Percentiles rank a stretch among this genome's conserved stretches.
Evolutionary conservation across 2,797 vertebrate species (phyloP).

Genomic region (Chelidonichthys spinosus): DNA sequence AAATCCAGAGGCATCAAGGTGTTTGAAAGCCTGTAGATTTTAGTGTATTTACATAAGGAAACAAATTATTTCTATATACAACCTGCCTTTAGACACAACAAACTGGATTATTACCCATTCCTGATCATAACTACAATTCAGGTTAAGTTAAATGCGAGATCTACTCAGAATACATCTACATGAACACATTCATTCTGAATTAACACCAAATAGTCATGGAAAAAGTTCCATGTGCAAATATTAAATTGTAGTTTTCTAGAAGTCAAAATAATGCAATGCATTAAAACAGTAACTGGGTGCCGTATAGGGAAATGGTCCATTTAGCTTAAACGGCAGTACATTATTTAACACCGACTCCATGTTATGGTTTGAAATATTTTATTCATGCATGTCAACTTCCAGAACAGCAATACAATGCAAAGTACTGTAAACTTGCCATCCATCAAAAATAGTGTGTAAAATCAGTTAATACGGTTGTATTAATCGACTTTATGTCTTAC

Average conservation of each 20-base stretch:
- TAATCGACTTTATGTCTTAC: background rate
- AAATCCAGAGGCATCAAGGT: no score
- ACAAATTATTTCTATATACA: background rate
- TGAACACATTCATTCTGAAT: background rate
- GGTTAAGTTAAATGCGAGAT: no score
- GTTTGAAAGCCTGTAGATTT: no score
- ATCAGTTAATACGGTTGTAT: background rate
- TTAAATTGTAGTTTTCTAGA: background rate
- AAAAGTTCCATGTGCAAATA: background rate
- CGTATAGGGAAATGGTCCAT: background rate
- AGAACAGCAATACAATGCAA: slow-evolving; percentile 39
- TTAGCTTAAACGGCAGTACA: background rate
- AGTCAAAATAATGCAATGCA: background rate
- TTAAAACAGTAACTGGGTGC: background rate
- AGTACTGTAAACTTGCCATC: background rate
- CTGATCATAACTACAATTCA: no score
- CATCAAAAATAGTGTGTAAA: slow-evolving; percentile 5
- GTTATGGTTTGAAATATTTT: slow-evolving; percentile 41
- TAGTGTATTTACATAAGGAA: background rate
- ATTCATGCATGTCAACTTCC: slow-evolving; percentile 51
- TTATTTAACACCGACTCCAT: background rate
- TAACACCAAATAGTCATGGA: background rate
- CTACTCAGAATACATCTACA: no score
- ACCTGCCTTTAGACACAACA: background rate
- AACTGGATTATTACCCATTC: no score